Percentiles rank a stretch among this genome's conserved stretches.
These are phyloP conservation scores for Drosophila elegans DNA, from an alignment of 1,140 invertebrate genomes.

Conservation along the genomic window DNA sequence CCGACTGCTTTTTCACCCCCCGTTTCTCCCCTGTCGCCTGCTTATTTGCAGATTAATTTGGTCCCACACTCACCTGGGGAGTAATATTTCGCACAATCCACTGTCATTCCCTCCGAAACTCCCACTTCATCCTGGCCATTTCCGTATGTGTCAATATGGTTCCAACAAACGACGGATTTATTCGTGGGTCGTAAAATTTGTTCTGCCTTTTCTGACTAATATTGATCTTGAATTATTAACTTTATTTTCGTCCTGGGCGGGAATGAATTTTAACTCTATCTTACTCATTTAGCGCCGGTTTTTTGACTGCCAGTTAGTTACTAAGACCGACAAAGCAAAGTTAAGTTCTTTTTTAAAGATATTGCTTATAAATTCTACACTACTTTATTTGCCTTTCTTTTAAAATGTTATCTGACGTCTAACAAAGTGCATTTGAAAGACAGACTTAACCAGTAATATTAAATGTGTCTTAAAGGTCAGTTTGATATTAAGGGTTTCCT, in stretches of 20 bases:
- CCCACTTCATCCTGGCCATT: slow-evolving; percentile 86
- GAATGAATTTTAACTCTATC: too few species aligned
- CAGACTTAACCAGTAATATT: neutral
- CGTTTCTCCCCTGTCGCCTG: slow-evolving; percentile 10
- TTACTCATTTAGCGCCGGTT: too few species aligned
- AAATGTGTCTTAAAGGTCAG: neutral
- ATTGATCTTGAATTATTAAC: slow-evolving; percentile 22
- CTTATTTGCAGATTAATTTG: slow-evolving; percentile 86
- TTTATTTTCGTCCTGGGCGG: neutral
- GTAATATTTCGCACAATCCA: slow-evolving; percentile 85
- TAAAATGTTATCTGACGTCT: too few species aligned
- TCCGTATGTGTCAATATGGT: slow-evolving; percentile 86
- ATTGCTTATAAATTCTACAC: too few species aligned
- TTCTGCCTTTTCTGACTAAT: slow-evolving; percentile 53
- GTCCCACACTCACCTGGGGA: slow-evolving; percentile 85
- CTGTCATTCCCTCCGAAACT: slow-evolving; percentile 86
- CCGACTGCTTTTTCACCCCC: slow-evolving; percentile 15
- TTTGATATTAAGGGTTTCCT: neutral
- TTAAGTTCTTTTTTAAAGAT: too few species aligned
- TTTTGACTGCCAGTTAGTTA: too few species aligned
- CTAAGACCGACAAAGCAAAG: too few species aligned
- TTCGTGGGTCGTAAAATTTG: slow-evolving; percentile 72
- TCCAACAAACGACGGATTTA: slow-evolving; percentile 85
- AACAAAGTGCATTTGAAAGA: neutral
- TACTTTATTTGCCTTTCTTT: too few species aligned